Conservation (phyloP, 2,888 invertebrate genomes). For the Pachymerium ferrugineum region DNA sequence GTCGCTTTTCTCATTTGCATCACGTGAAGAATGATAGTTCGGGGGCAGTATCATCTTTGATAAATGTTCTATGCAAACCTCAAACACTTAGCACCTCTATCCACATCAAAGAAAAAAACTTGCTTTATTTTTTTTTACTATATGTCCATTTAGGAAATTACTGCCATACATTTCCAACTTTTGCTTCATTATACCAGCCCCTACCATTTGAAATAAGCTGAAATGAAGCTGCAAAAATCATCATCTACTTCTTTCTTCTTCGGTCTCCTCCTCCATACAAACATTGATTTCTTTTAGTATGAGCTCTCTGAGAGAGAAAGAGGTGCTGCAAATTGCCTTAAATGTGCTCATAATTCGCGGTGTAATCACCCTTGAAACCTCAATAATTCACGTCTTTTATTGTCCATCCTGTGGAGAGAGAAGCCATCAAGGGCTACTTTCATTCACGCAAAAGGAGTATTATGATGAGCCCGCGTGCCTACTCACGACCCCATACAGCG, state of each 20-base stretch:
- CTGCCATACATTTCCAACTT: background rate
- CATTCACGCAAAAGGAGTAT: conserved; percentile 13
- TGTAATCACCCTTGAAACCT: conserved; percentile 28
- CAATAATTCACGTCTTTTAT: conserved; percentile 28
- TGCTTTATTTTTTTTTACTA: background rate
- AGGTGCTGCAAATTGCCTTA: conserved; percentile 17
- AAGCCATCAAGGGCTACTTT: conserved; percentile 13
- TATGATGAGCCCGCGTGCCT: background rate
- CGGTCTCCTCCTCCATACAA: background rate
- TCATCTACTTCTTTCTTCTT: background rate
- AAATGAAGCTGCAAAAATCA: conserved; percentile 8
- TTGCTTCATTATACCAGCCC: background rate
- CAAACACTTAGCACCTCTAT: background rate
- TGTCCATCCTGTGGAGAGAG: conserved; percentile 9
- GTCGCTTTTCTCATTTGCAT: conserved; percentile 6
- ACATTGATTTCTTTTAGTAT: background rate
- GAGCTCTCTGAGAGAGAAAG: background rate
- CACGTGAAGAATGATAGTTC: conserved; percentile 1
- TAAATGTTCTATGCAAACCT: background rate
- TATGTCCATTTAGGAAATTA: conserved; percentile 2
- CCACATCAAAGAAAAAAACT: background rate
- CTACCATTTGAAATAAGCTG: background rate
- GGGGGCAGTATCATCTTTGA: background rate
- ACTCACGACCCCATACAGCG: background rate
- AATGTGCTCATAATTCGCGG: conserved; percentile 29